Conservation (phyloP, 2,797 vertebrate genomes). For the Philypnodon macrostomus region DNA sequence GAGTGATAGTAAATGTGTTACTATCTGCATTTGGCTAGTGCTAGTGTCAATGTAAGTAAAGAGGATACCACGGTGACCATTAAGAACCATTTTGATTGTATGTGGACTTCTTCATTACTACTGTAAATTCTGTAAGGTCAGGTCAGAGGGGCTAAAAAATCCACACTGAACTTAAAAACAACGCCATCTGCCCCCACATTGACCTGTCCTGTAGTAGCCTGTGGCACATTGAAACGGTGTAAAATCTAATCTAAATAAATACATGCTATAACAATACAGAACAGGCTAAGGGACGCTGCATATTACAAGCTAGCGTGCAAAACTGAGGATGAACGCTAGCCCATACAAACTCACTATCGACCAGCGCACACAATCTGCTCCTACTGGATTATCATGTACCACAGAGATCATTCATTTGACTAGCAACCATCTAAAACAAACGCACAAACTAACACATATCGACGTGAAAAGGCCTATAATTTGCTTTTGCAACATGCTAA, state of each 20-base stretch:
- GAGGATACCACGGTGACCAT: too few relatives aligned
- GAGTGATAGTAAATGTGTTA: too few relatives aligned
- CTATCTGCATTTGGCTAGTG: too few relatives aligned
- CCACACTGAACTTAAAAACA: slow-evolving; percentile 64
- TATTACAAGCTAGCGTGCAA: slow-evolving; percentile 6
- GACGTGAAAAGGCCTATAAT: slow-evolving; percentile 10
- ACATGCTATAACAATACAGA: too few relatives aligned
- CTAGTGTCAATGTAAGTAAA: too few relatives aligned
- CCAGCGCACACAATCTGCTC: slow-evolving; percentile 12
- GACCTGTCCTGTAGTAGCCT: too few relatives aligned
- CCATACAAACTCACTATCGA: slow-evolving; percentile 26
- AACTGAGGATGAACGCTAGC: slow-evolving; percentile 16
- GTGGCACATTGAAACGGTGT: slow-evolving; percentile 8
- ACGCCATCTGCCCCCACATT: slow-evolving; percentile 64
- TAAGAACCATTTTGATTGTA: too few relatives aligned
- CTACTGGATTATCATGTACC: slow-evolving; percentile 13
- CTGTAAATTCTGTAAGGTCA: too few relatives aligned
- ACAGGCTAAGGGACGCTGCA: too few relatives aligned
- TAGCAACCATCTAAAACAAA: slow-evolving; percentile 23
- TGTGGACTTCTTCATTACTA: too few relatives aligned
- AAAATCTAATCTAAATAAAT: not conserved
- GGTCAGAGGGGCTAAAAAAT: slow-evolving; percentile 1
- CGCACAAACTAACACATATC: not conserved
- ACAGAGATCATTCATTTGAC: slow-evolving; percentile 12
- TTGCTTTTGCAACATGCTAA: slow-evolving; percentile 29